Conservation (phyloP, 53 echinoderm and acorn worm species). For the Patiria pectinifera region DNA sequence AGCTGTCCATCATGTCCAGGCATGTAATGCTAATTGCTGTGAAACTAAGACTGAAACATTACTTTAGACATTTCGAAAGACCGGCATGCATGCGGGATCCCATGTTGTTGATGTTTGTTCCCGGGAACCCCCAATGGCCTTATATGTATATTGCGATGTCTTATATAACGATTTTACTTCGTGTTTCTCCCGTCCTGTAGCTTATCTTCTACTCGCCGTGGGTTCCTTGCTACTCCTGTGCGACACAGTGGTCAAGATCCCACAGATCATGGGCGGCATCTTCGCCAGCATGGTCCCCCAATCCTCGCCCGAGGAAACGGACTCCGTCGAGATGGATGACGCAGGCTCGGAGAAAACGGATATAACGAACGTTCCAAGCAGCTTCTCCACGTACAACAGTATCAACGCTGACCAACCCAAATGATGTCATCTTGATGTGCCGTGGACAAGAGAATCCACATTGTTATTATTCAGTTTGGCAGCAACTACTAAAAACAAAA, state of each 20-base stretch:
- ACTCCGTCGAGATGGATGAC: slow-evolving; percentile 28
- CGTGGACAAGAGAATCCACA: background rate
- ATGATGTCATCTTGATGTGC: slow-evolving; percentile 5
- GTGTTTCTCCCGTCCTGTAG: slow-evolving; percentile 47
- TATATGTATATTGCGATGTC: background rate
- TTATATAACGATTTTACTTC: background rate
- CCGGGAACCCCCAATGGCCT: background rate
- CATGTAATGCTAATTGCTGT: too few species aligned
- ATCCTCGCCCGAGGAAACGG: background rate
- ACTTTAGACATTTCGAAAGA: too few species aligned
- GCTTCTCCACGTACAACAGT: slow-evolving; percentile 48
- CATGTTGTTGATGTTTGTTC: too few species aligned
- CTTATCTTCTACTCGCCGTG: slow-evolving; percentile 85
- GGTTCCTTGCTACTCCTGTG: slow-evolving; percentile 86
- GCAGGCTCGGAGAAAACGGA: slow-evolving; percentile 55
- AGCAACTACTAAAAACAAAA: background rate
- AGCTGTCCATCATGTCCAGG: too few species aligned
- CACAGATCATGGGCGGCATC: slow-evolving; percentile 80
- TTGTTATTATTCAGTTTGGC: background rate
- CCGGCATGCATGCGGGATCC: too few species aligned
- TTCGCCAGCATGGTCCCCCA: slow-evolving; percentile 47
- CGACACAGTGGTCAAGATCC: slow-evolving; percentile 92
- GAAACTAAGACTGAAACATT: too few species aligned
- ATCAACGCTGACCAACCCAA: slow-evolving; percentile 38
- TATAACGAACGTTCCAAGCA: slow-evolving; percentile 38